Evolutionary conservation across 2,113 vertebrate species (phyloP).

Genomic region (Amia ocellicauda): DNA sequence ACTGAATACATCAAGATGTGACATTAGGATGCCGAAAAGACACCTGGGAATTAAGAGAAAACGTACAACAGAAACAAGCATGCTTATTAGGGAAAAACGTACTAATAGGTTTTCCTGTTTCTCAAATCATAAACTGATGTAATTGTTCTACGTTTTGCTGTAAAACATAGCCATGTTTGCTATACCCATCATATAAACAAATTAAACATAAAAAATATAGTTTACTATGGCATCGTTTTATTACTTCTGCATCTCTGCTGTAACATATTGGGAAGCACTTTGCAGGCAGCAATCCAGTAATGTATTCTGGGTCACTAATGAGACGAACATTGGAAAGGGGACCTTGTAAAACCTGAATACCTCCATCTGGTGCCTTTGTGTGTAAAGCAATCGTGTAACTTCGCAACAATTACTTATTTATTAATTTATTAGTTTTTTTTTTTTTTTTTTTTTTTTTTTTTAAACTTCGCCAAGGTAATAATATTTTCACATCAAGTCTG

Average conservation of each 20-base stretch:
- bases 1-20: no score
- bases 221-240: not conserved
- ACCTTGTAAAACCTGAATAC: constrained; percentile 49
- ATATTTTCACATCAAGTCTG: no score
- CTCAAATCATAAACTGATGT: not conserved
- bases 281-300: not conserved
- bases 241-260: not conserved
- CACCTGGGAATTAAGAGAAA: no score
- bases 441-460: constrained; percentile 20
- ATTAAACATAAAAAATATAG: no score
- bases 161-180: not conserved
- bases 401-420: constrained; percentile 27
- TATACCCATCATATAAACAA: no score
- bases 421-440: not conserved
- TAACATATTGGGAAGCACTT: not conserved
- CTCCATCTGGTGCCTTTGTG: constrained; percentile 38
- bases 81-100: not conserved
- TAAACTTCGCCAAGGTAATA: constrained; percentile 1
- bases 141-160: not conserved
- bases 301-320: constrained; percentile 24
- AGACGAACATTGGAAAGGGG: constrained; percentile 33
- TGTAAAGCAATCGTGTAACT: constrained; percentile 28
- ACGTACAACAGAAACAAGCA: not conserved
- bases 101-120: not conserved
- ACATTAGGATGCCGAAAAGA: no score